A percentile compares a stretch with the other conserved stretches of the same genome.
phyloP scores from a whole-genome alignment of 2,888 invertebrate genomes.

The Melinaea marsaeus region DNA sequence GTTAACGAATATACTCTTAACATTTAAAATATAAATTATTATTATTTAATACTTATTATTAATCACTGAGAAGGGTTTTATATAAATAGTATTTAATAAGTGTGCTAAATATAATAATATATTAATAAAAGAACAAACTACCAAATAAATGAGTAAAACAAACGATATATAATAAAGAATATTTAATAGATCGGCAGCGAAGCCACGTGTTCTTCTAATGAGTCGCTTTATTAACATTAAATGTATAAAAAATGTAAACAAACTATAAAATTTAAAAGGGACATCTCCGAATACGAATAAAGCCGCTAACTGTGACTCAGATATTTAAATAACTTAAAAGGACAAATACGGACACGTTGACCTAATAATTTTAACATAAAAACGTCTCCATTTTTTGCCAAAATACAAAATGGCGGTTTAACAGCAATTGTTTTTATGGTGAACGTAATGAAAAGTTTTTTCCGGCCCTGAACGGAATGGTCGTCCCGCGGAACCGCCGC shows the following conservation, averaged over 20 bases:
- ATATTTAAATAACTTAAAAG: slow-evolving; percentile 49
- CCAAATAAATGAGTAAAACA: no score
- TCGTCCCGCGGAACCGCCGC: slow-evolving; percentile 31
- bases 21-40: background rate
- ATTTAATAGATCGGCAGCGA: slow-evolving; percentile 5
- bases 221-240: slow-evolving; percentile 15
- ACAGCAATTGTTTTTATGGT: slow-evolving; percentile 44
- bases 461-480: slow-evolving; percentile 37
- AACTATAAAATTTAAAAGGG: slow-evolving; percentile 37
- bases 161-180: no score
- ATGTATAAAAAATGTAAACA: slow-evolving; percentile 37
- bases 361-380: slow-evolving; percentile 50
- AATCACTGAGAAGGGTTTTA: no score
- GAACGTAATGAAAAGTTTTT: slow-evolving; percentile 49
- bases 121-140: no score
- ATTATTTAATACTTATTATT: background rate
- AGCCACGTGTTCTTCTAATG: no score
- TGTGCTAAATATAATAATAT: no score
- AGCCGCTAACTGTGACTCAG: slow-evolving; percentile 40
- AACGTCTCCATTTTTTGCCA: slow-evolving; percentile 49
- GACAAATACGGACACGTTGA: slow-evolving; percentile 60
- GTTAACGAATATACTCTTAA: background rate
- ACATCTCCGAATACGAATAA: slow-evolving; percentile 39
- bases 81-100: no score
- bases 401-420: slow-evolving; percentile 52